Conservation (phyloP, 35 echinoderm and acorn worm genomes). For the Ptychodera flava region DNA sequence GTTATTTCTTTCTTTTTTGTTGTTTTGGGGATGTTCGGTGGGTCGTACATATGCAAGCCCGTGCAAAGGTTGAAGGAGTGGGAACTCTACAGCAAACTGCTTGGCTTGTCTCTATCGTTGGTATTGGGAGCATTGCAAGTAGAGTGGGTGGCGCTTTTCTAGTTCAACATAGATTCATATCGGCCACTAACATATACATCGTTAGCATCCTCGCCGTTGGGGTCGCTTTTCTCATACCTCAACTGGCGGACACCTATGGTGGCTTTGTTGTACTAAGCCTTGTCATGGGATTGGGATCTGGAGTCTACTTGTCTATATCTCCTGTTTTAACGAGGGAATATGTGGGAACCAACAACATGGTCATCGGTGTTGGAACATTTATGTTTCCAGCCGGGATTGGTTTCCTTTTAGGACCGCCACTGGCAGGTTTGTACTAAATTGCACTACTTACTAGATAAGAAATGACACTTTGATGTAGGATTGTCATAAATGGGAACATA, state of each 20-base stretch:
- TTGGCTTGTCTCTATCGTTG: not conserved
- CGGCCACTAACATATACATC: not conserved
- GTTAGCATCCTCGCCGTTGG: not conserved
- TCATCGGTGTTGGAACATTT: not conserved
- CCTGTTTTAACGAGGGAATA: not conserved
- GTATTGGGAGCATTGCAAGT: not conserved
- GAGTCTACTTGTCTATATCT: not conserved
- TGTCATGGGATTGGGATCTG: not conserved
- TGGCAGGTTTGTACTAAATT: too few species aligned
- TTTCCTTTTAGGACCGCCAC: not conserved
- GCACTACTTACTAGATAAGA: too few species aligned
- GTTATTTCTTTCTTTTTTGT: not conserved
- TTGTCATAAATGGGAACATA: too few species aligned
- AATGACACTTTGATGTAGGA: too few species aligned
- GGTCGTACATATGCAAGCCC: not conserved
- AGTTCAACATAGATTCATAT: not conserved
- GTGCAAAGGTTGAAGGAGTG: not conserved
- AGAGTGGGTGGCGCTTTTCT: not conserved
- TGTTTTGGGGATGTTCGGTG: not conserved
- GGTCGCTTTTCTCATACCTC: too few species aligned
- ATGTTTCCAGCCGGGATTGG: not conserved
- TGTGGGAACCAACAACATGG: not conserved
- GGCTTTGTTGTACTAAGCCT: not conserved
- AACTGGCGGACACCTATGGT: not conserved
- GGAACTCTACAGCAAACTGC: not conserved